Conservation (phyloP, 2,888 invertebrate species). For the Actias luna region DNA sequence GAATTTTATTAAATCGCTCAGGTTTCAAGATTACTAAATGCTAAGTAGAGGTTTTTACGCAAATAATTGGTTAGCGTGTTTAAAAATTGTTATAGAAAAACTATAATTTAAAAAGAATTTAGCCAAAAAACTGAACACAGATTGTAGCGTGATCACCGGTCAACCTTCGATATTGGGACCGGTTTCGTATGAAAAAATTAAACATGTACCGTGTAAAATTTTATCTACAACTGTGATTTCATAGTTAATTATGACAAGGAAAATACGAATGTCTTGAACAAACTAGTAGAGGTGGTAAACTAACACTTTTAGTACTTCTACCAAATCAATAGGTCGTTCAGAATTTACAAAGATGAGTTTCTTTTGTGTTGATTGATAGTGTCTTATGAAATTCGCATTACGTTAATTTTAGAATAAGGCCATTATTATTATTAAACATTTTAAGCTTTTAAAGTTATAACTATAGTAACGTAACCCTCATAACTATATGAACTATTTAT, state of each 20-base stretch:
- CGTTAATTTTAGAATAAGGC: background rate
- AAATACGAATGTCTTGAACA: background rate
- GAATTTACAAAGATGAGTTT: background rate
- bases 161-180: conserved; percentile 7
- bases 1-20: background rate
- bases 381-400: background rate
- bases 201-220: background rate
- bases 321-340: background rate
- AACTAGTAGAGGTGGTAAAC: background rate
- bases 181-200: background rate
- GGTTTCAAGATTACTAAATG: background rate
- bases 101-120: background rate
- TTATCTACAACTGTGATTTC: background rate
- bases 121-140: background rate
- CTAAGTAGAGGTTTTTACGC: background rate
- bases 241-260: background rate
- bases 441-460: too few relatives aligned
- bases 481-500: too few relatives aligned
- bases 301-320: background rate
- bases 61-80: background rate
- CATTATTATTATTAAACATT: too few relatives aligned
- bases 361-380: background rate
- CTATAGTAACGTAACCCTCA: too few relatives aligned
- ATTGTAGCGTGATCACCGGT: conserved; percentile 3
- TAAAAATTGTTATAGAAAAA: background rate